Base-by-base conservation (phyloP, 2,888 invertebrate genomes). In the Harpagoxenus sublaevis region DNA sequence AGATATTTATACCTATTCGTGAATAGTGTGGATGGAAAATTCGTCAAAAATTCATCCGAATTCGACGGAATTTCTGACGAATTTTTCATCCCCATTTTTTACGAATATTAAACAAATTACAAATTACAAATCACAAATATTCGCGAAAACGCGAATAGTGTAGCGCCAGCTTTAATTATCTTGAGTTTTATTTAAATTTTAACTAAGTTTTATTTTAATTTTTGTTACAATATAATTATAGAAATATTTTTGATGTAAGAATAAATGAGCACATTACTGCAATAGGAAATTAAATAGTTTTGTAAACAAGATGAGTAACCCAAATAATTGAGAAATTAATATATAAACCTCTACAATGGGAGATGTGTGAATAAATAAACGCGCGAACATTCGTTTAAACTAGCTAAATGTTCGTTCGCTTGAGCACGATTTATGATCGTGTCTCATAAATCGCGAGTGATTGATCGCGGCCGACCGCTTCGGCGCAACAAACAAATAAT, bases 401-500 rank as follows among this genome's bases (percentile, higher is more conserved):
- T 48, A 35, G 23, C 63, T 28, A 18, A 51, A 65, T n/a, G 35
- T 65, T 66, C 77, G 70, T 8, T 65, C 71, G 15, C n/a, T 75
- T 53, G 53, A 31, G 9, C 45, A 3, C 3, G 70, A 83, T 57
- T 83, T 79, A 71, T 31, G 75, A 42, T 48, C n/a, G 48, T 63
- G 35, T 35, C 71, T 70, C 78, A 63, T 66, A 75, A 77, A 73
- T 78, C 51, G 23, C 53, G 79, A 81, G 85, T 84, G 82, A 86
- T 89, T 89, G 83, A 90, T 87, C 83, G 84, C 68, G 83, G 60
- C 68, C 78, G 73, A 81, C 71, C 83, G 82, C 88, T 84, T 90
- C 88, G 87, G 91, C 74, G 79, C 86, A 92, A 92, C 89, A 91
- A 81, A 90, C 91, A 90, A 91, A 92, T 91, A 93, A 92, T 92